A percentile compares a stretch with the other conserved stretches of the same genome.
These are phyloP conservation scores for Archaeoteleia sp. DNA, from an alignment of 2,888 invertebrate species.

Conservation along the genomic window DNA sequence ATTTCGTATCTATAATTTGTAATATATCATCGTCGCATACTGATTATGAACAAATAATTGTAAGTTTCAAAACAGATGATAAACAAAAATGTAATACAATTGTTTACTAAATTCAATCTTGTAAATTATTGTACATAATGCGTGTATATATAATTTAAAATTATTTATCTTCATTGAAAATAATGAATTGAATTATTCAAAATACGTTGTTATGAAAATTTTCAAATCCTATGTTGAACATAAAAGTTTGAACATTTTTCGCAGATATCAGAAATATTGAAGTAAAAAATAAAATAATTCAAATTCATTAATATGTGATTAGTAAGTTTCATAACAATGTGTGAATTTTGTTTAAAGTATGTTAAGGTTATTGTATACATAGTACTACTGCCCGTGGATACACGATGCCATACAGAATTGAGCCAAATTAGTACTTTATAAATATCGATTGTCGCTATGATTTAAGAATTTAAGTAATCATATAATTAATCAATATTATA, in stretches of 20 bases:
- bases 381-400: slow-evolving; percentile 19
- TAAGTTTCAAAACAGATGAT: neutral
- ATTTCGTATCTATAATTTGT: slow-evolving; percentile 27
- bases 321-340: slow-evolving; percentile 10
- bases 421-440: slow-evolving; percentile 12
- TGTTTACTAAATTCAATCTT: no score
- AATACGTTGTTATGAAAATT: no score
- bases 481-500: slow-evolving; percentile 8
- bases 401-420: slow-evolving; percentile 57
- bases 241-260: neutral
- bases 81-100: neutral
- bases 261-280: slow-evolving; percentile 9
- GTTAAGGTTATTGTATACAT: neutral
- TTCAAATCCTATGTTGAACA: no score
- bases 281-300: slow-evolving; percentile 2
- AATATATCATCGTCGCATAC: no score
- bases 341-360: no score
- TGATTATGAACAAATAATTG: neutral
- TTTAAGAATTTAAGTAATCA: slow-evolving; percentile 8
- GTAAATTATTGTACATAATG: no score
- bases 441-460: no score
- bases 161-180: no score
- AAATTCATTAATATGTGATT: slow-evolving; percentile 5
- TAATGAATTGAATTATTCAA: no score
- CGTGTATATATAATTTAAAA: no score